Evolutionary conservation across 2,113 vertebrate genomes (phyloP), one percentile per base, ranked within the genome.

Genomic region (Arenaria interpres): DNA sequence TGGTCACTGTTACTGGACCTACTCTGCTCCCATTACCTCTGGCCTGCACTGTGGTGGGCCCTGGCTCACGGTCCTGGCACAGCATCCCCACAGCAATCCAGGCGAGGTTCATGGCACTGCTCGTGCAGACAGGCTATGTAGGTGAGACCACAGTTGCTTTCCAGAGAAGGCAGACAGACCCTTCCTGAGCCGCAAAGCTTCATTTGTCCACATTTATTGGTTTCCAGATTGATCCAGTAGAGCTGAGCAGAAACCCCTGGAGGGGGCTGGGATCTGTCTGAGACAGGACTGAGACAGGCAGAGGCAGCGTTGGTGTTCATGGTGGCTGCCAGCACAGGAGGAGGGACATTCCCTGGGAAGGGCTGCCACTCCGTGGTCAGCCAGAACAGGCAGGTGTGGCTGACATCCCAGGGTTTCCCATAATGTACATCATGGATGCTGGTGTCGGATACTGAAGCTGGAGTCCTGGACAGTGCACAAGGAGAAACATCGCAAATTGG

Each of bases 331-430:
- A 4, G 48, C 1, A 4, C n/a, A 6, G n/a, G 57, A 37, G 75
- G n/a, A 64, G 19, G 2, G 4, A 22, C 2, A 2, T 43, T 67
- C 51, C 41, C 22, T 10, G 30, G 39, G 62, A 51, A 72, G 57
- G 35, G 68, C 87, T 88, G 69, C 86, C 1, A 1, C 51, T 23
- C 68, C 0, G 1, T 17, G 41, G 66, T 13, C 80, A 45, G 24
- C 27, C 28, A 23, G 7, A 37, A 13, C 59, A 32, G 28, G 20
- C 33, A 30, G 39, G 23, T 12, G 14, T 5, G 48, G 9, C 59
- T 27, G 4, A n/a, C 2, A 0, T 24, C 48, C 1, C 4, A 41
- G 66, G n/a, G 22, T 1, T 78, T n/a, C 24, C 0, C 0, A 4
- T 17, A 10, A 4, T 1, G 14, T n/a, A 20, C 28, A 12, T 43